phyloP scores from a whole-genome alignment of 2,888 invertebrate genomes.

The Sceliomorpha sp. region DNA sequence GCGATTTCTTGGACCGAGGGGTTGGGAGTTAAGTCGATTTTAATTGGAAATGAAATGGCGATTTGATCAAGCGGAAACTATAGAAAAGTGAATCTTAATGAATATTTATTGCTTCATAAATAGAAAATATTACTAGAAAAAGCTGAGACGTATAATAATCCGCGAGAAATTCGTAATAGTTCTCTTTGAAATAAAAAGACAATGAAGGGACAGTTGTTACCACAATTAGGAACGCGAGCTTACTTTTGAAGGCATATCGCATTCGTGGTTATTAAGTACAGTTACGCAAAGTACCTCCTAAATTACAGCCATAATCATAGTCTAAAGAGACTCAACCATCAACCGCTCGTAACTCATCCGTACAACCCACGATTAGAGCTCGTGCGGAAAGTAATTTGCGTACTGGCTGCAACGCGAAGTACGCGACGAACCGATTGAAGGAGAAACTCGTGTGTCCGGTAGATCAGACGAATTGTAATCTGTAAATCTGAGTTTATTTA shows the following conservation, averaged over 20 bases:
- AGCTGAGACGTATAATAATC: too few species aligned
- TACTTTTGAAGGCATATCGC: conserved; percentile 18
- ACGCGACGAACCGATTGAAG: conserved; percentile 43
- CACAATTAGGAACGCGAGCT: conserved; percentile 4
- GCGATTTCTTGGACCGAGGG: too few species aligned
- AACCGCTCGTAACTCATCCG: conserved; percentile 20
- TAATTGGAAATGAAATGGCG: conserved; percentile 44
- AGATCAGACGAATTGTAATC: too few species aligned
- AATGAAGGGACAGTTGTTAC: not conserved
- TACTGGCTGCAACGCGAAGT: conserved; percentile 1
- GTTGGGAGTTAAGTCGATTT: too few species aligned
- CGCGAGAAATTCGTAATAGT: too few species aligned
- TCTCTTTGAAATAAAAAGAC: not conserved
- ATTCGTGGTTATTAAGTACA: conserved; percentile 22
- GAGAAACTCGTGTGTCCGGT: conserved; percentile 40
- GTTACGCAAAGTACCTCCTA: conserved; percentile 22
- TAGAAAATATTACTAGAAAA: not conserved
- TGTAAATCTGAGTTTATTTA: too few species aligned
- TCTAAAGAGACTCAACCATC: not conserved
- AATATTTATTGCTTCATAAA: not conserved
- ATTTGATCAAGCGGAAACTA: conserved; percentile 26
- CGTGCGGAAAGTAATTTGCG: conserved; percentile 40
- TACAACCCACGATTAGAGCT: conserved; percentile 13
- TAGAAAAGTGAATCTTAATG: conserved; percentile 46
- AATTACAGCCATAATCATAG: conserved; percentile 33